Percentiles rank a stretch among this genome's conserved stretches.
Evolutionary conservation across 2,888 invertebrate species (phyloP).

Genomic region (Cheiracanthium punctorium): DNA sequence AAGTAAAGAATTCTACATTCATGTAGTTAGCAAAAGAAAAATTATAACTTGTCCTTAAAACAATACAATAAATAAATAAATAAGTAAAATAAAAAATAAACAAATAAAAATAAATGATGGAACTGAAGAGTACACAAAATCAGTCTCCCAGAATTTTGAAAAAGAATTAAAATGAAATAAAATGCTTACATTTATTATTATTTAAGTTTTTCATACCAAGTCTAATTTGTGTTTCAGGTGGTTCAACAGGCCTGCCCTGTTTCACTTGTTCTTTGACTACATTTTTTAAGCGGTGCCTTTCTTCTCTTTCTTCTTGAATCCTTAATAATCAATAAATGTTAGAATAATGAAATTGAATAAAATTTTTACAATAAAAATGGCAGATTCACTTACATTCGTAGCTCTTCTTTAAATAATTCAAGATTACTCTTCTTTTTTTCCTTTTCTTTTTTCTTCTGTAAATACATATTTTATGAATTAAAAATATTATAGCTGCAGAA

Average conservation of each 20-base stretch:
- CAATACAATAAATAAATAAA: too few species aligned
- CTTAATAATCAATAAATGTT: constrained; percentile 78
- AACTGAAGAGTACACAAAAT: too few species aligned
- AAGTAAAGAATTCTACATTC: too few species aligned
- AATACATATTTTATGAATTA: constrained; percentile 33
- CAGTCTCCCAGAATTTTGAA: neutral
- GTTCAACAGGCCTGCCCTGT: constrained; percentile 50
- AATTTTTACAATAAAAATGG: neutral
- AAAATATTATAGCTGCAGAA: neutral
- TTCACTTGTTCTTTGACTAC: constrained; percentile 79
- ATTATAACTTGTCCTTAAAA: too few species aligned
- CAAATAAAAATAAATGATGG: too few species aligned
- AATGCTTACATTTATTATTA: constrained; percentile 5
- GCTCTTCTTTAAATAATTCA: constrained; percentile 98
- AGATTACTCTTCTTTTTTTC: constrained; percentile 97
- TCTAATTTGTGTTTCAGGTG: constrained; percentile 58
- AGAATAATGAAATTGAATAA: neutral
- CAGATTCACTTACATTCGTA: constrained; percentile 86
- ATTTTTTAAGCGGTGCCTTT: constrained; percentile 93
- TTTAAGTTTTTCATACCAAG: constrained; percentile 48
- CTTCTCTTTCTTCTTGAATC: constrained; percentile 97
- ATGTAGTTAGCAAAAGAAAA: too few species aligned
- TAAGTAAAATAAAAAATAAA: too few species aligned
- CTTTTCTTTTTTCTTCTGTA: constrained; percentile 80
- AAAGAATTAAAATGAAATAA: neutral